Percentiles rank a stretch among this genome's conserved stretches.
phyloP scores from a whole-genome alignment of 2,888 invertebrate genomes.

The Odontocolon sp. region DNA sequence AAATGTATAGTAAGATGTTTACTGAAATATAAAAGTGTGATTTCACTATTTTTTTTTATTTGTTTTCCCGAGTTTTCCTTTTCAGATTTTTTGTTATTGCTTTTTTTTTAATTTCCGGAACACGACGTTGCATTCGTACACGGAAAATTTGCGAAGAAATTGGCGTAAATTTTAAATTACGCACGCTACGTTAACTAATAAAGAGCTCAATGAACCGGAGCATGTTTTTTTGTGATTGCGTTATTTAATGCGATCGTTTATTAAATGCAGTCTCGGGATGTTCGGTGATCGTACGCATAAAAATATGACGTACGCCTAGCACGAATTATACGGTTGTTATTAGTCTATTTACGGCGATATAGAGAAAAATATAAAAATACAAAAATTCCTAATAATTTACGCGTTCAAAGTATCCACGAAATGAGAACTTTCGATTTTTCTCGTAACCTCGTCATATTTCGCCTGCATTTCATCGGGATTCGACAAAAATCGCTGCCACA shows the following conservation, averaged over 20 bases:
- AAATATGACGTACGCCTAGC: neutral
- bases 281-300: neutral
- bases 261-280: too few species aligned
- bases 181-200: too few species aligned
- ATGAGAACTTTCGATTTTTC: conserved; percentile 61
- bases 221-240: too few species aligned
- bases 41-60: neutral
- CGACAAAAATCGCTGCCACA: conserved; percentile 78
- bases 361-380: conserved; percentile 18
- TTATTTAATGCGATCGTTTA: too few species aligned
- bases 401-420: conserved; percentile 57
- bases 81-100: too few species aligned
- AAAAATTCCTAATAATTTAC: conserved; percentile 41
- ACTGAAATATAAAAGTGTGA: neutral
- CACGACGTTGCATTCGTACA: too few species aligned
- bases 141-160: too few species aligned
- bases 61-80: neutral
- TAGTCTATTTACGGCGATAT: neutral
- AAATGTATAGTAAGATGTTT: too few species aligned
- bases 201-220: too few species aligned
- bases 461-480: conserved; percentile 69
- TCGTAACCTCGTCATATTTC: conserved; percentile 68
- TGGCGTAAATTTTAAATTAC: too few species aligned
- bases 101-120: too few species aligned
- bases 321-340: neutral